Evolutionary conservation across 2,888 invertebrate species (phyloP).

Genomic region (Luffia ferchaultella): DNA sequence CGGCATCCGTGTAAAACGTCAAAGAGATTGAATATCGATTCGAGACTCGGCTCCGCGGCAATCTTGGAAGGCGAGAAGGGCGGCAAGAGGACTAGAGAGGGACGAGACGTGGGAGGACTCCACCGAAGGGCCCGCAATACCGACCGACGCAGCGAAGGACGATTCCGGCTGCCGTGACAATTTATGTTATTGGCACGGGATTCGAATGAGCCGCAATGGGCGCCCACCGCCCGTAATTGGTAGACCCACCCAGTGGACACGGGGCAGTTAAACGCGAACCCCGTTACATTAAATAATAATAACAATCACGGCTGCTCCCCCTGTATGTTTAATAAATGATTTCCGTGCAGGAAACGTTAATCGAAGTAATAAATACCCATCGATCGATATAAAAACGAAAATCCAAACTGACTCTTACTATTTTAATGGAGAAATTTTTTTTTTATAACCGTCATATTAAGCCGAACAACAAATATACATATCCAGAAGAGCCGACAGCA

Average conservation of each 20-base stretch:
- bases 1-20: constrained; percentile 43
- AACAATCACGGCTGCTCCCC: constrained; percentile 45
- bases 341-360: too few species aligned
- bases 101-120: constrained; percentile 15
- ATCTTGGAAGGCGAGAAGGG: constrained; percentile 31
- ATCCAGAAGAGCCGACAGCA: constrained; percentile 43
- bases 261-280: constrained; percentile 55
- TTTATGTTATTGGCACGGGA: constrained; percentile 57
- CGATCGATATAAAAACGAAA: neutral
- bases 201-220: neutral
- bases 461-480: constrained; percentile 59
- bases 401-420: too few species aligned
- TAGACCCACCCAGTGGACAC: constrained; percentile 60
- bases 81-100: constrained; percentile 17
- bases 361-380: too few species aligned
- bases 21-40: constrained; percentile 67
- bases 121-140: constrained; percentile 17
- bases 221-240: constrained; percentile 34
- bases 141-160: constrained; percentile 10
- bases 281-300: constrained; percentile 58
- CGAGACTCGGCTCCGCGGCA: constrained; percentile 45
- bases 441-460: constrained; percentile 35
- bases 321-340: too few species aligned
- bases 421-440: neutral
- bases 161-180: constrained; percentile 55